phyloP scores from a whole-genome alignment of 2,888 invertebrate genomes.

The Leucoma salicis region DNA sequence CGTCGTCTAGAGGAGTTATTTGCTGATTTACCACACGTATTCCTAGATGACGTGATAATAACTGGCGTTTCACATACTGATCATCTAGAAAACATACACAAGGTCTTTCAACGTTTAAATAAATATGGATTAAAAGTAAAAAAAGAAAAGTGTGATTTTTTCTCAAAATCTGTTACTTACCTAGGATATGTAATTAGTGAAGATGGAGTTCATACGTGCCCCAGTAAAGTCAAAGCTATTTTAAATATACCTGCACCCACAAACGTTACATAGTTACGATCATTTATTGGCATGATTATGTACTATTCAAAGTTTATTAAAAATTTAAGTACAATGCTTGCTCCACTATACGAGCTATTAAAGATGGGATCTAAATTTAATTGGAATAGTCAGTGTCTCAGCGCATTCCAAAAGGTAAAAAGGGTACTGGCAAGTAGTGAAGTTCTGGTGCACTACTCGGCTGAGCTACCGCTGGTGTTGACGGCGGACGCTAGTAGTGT shows the following conservation, averaged over 20 bases:
- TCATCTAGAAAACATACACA: no score
- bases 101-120: no score
- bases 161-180: no score
- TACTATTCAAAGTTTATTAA: constrained; percentile 19
- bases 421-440: not conserved
- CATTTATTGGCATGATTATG: constrained; percentile 17
- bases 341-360: not conserved
- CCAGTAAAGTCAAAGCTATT: constrained; percentile 9
- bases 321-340: constrained; percentile 10
- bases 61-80: no score
- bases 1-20: no score
- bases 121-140: no score
- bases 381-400: not conserved
- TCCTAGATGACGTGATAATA: no score
- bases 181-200: no score
- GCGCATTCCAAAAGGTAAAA: not conserved
- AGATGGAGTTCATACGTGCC: no score
- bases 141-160: no score
- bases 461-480: not conserved
- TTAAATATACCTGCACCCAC: not conserved
- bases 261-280: constrained; percentile 10
- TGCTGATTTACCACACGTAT: no score
- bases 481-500: not conserved
- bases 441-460: constrained; percentile 1
- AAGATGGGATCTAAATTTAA: not conserved